These are phyloP conservation scores for Eilema sororculum DNA, from an alignment of 2,888 invertebrate species.

Conservation along the genomic window DNA sequence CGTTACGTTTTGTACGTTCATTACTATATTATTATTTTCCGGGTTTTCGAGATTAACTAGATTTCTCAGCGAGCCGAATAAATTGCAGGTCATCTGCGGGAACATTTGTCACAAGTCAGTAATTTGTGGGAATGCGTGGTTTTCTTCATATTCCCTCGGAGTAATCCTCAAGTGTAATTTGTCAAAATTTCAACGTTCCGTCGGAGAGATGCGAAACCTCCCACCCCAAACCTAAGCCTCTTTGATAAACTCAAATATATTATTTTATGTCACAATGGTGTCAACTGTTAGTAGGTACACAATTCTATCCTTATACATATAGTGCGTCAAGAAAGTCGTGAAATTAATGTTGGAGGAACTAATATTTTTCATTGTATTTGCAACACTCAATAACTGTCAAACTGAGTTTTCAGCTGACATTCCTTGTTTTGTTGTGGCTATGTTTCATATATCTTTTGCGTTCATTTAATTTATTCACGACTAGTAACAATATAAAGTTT, in stretches of 20 bases:
- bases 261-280: slow-evolving; percentile 61
- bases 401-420: no score
- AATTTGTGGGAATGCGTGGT: slow-evolving; percentile 75
- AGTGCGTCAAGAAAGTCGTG: no score
- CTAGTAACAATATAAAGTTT: no score
- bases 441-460: no score
- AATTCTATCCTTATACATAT: neutral
- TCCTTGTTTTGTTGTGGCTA: no score
- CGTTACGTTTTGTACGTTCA: slow-evolving; percentile 9
- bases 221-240: slow-evolving; percentile 57
- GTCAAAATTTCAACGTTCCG: slow-evolving; percentile 76
- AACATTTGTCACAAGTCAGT: slow-evolving; percentile 74
- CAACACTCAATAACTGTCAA: no score
- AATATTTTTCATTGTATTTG: no score
- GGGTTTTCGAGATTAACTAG: slow-evolving; percentile 59
- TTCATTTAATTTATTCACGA: no score
- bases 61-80: slow-evolving; percentile 61
- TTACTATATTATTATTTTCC: slow-evolving; percentile 44
- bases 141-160: slow-evolving; percentile 75
- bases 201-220: slow-evolving; percentile 50
- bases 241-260: slow-evolving; percentile 67
- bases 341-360: no score
- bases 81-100: slow-evolving; percentile 69
- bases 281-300: slow-evolving; percentile 35
- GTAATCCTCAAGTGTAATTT: slow-evolving; percentile 77